A percentile compares a stretch with the other conserved stretches of the same genome.
These are phyloP conservation scores for Oreortyx pictus DNA, from an alignment of 2,797 vertebrate genomes.

Conservation along the genomic window DNA sequence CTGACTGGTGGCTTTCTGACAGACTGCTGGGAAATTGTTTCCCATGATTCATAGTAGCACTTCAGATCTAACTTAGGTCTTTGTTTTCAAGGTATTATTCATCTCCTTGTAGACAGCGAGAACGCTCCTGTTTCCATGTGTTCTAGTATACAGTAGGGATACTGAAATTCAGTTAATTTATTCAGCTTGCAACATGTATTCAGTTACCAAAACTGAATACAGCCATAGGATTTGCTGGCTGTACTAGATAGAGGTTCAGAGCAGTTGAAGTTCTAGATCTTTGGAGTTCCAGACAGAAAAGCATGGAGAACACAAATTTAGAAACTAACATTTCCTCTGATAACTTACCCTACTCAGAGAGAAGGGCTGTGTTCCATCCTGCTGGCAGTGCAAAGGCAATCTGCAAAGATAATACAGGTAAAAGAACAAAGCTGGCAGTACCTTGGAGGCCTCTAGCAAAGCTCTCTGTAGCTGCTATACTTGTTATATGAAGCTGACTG, in stretches of 20 bases:
- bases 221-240: not conserved
- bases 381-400: not conserved
- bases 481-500: not conserved
- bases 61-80: not conserved
- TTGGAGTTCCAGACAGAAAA: not conserved
- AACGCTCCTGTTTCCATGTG: not conserved
- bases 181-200: not conserved
- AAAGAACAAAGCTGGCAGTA: not conserved
- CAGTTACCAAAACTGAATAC: not conserved
- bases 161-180: not conserved
- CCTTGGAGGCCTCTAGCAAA: not conserved
- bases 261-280: not conserved
- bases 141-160: not conserved
- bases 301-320: not conserved
- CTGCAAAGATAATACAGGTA: not conserved
- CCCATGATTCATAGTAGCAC: not conserved
- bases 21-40: not conserved
- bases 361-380: not conserved
- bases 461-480: not conserved
- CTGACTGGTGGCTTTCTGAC: not conserved
- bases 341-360: not conserved
- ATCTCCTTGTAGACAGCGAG: not conserved
- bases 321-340: not conserved
- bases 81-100: not conserved
- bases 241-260: not conserved